Base-by-base conservation (phyloP, 2,113 vertebrate species). In the Periophthalmodon schlosseri region DNA sequence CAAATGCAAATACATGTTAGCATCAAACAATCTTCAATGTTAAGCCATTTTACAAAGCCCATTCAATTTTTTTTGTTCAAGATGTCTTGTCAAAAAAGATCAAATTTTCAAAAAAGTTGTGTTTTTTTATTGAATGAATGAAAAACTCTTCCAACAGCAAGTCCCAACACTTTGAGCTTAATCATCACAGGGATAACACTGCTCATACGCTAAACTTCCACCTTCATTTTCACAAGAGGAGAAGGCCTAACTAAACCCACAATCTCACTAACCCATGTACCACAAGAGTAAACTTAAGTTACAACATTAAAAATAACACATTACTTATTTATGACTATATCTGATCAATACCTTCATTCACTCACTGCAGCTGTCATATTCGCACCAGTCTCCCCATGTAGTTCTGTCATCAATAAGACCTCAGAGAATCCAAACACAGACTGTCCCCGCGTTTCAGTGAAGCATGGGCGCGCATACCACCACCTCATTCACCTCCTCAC, bases 381-480 rank as follows among this genome's bases (percentile, higher is more conserved):
- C 60, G 61, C 71, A 73, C 67, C 24, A 28, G 68, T 70, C 72
- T 76, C 73, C 77, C 61, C 80, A 75, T 74, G 76, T 47, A 66
- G 71, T 71, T 79, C 68, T 74, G 73, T 75, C 76, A 79, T 74
- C 71, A 81, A 34, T 44, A 77, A 60, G 23, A 75, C 73, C 70
- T 76, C 61, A 70, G n/a, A 46, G 56, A 66, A 66, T 65, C 56
- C 69, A 78, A 52, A 56, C 72, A 61, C 24, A 24, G 49, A 64
- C 23, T 65, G 70, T 12, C 46, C 24, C 67, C 21, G 20, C 21
- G 39, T 34, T 47, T 68, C 36, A 86, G 83, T 84, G 92, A 87
- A 92, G 63, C 94, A 95, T 96, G 96, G 91, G 91, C 88, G 89
- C 86, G 95, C 95, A 96, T 96, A 95, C 93, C 86, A 89, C 94